Percentiles rank a stretch among this genome's conserved stretches.
Conservation (phyloP, 2,888 invertebrate species). For the Cerastoderma edule region DNA sequence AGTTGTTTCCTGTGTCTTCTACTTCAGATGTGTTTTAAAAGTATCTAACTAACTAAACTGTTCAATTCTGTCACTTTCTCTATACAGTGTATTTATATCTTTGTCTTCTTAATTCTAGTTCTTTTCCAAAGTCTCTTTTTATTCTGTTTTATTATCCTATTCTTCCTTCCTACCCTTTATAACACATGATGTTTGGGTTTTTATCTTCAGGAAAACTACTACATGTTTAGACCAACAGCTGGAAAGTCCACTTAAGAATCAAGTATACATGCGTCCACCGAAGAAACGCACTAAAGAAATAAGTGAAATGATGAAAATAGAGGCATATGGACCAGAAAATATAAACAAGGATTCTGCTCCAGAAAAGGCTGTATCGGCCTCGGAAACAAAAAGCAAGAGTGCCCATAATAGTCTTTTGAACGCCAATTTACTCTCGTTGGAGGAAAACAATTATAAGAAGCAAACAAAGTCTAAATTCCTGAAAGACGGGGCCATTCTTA, state of each 20-base stretch:
- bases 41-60: no score
- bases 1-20: no score
- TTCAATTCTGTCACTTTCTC: no score
- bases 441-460: constrained; percentile 8
- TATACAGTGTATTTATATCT: no score
- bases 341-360: constrained; percentile 10
- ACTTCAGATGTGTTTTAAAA: no score
- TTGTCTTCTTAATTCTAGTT: no score
- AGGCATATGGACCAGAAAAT: constrained; percentile 41
- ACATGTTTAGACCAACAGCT: constrained; percentile 28
- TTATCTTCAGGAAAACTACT: constrained; percentile 50
- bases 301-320: constrained; percentile 63
- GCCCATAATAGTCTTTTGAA: constrained; percentile 1
- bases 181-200: background rate
- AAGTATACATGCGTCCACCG: constrained; percentile 71
- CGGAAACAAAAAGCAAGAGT: no score
- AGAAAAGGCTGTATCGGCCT: no score
- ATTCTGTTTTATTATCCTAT: no score
- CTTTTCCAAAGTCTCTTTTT: no score
- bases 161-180: background rate
- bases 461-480: constrained; percentile 20
- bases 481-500: constrained; percentile 34
- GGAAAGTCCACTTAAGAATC: constrained; percentile 21
- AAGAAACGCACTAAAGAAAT: constrained; percentile 78
- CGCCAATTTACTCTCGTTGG: background rate